phyloP scores from a whole-genome alignment of 2,888 invertebrate genomes.

The Clusia tigrina region DNA sequence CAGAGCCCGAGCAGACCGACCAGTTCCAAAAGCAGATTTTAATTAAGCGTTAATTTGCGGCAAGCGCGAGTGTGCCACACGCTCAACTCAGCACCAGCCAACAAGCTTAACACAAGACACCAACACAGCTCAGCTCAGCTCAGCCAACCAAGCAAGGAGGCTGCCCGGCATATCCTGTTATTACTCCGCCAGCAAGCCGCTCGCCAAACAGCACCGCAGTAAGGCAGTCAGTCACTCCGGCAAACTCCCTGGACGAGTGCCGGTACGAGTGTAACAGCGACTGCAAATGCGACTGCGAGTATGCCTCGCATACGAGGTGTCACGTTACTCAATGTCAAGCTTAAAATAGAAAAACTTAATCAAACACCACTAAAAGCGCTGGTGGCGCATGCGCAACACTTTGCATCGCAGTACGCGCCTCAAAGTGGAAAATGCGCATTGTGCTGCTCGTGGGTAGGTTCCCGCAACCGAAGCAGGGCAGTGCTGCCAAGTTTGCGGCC shows the following conservation, averaged over 20 bases:
- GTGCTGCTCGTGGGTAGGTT: no score
- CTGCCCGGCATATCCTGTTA: neutral
- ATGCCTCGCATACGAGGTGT: neutral
- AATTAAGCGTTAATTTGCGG: conserved; percentile 5
- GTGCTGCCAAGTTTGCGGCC: conserved; percentile 3
- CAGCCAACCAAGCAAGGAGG: neutral
- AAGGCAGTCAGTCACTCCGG: neutral
- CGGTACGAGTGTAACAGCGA: no score
- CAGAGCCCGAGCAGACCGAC: neutral
- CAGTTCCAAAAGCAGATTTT: neutral
- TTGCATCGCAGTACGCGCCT: no score
- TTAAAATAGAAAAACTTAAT: conserved; percentile 8
- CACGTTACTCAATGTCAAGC: neutral
- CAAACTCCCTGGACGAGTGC: neutral
- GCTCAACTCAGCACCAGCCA: neutral
- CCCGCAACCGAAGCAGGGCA: no score
- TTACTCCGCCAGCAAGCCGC: neutral
- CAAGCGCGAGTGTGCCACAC: neutral
- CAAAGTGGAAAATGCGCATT: no score
- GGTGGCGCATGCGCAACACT: neutral
- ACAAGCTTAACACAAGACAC: neutral
- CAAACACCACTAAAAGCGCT: neutral
- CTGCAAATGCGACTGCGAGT: no score
- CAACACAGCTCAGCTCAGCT: neutral
- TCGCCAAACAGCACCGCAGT: neutral